Conservation (phyloP, 1,140 invertebrate species). For the Drosophila setifemur region DNA sequence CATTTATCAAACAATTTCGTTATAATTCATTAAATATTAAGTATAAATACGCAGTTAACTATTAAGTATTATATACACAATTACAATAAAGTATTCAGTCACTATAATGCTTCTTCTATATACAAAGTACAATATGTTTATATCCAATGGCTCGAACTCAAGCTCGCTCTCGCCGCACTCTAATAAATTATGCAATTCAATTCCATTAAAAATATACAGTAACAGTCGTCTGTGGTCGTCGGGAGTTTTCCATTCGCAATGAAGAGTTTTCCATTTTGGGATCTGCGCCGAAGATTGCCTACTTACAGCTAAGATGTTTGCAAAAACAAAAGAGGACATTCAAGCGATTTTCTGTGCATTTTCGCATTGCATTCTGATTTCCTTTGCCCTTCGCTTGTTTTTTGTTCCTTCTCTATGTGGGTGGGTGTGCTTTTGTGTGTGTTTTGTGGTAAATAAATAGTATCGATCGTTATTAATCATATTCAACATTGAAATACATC, state of each 20-base stretch:
- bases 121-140: conserved; percentile 59
- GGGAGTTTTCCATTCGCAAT: conserved; percentile 13
- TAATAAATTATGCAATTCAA: conserved; percentile 73
- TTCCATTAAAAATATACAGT: conserved; percentile 57
- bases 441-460: conserved; percentile 66
- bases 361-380: conserved; percentile 3
- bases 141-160: conserved; percentile 50
- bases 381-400: conserved; percentile 4
- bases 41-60: conserved; percentile 76
- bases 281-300: conserved; percentile 65
- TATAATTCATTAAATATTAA: conserved; percentile 78
- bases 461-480: conserved; percentile 62
- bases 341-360: conserved; percentile 11
- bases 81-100: conserved; percentile 79
- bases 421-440: conserved; percentile 9
- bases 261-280: conserved; percentile 6
- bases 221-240: conserved; percentile 55
- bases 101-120: conserved; percentile 76
- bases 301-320: conserved; percentile 64
- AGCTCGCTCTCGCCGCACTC: conserved; percentile 18
- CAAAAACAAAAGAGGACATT: conserved; percentile 48
- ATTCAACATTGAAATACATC: conserved; percentile 76
- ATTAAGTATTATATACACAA: conserved; percentile 80
- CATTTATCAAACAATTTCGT: conserved; percentile 72
- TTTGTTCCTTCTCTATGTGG: conserved; percentile 14